Evolutionary conservation across 2,113 vertebrate genomes (phyloP).

Genomic region (Cygnus atratus): DNA sequence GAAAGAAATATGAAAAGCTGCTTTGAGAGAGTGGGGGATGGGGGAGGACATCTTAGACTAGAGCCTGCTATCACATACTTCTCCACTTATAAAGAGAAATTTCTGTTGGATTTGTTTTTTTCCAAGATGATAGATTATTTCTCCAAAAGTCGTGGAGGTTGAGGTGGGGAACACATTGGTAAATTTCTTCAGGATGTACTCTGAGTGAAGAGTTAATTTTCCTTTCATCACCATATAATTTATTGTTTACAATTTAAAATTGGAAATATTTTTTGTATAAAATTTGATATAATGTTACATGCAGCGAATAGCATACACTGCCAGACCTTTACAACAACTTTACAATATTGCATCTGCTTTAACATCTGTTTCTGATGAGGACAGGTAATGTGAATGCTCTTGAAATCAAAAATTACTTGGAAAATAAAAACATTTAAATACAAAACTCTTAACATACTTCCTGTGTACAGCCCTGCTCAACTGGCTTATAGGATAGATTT

Average conservation of each 20-base stretch:
- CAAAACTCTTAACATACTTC: not conserved
- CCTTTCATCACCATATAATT: not conserved
- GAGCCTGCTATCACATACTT: not conserved
- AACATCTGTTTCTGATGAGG: not conserved
- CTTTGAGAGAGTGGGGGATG: not conserved
- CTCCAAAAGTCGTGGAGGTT: not conserved
- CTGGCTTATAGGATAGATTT: not conserved
- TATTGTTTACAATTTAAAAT: not conserved
- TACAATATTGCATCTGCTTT: not conserved
- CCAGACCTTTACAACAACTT: not conserved
- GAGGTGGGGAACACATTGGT: not conserved
- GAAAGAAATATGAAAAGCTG: not conserved
- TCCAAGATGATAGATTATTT: not conserved
- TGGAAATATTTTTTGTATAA: not conserved
- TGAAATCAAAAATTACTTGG: not conserved
- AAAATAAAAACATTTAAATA: not conserved
- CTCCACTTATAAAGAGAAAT: not conserved
- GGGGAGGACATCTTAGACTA: not conserved
- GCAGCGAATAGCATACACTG: not conserved
- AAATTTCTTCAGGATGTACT: not conserved
- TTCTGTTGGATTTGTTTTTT: not conserved
- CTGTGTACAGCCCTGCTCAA: not conserved
- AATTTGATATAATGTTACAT: not conserved
- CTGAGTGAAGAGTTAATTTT: not conserved
- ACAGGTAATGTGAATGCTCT: not conserved